Conservation (phyloP, 2,888 invertebrate species). For the Stenolophus ochropezus region DNA sequence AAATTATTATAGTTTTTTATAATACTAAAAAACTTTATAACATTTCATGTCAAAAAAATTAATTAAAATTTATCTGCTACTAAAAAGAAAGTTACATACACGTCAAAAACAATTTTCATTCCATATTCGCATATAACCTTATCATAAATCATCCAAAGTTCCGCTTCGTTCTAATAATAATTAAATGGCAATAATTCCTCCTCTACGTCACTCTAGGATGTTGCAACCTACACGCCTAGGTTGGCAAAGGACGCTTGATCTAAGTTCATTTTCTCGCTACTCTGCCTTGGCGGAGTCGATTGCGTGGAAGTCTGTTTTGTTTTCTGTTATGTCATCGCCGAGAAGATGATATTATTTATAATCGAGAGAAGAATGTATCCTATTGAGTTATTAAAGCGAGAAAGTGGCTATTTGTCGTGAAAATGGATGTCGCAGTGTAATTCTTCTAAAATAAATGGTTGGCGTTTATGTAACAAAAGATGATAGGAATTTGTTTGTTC, state of each 20-base stretch:
- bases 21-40: background rate
- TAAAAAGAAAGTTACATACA: background rate
- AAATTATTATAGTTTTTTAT: background rate
- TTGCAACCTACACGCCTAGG: background rate
- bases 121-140: background rate
- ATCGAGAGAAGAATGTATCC: constrained; percentile 10
- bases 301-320: background rate
- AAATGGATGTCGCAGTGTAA: constrained; percentile 3
- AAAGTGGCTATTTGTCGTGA: constrained; percentile 26
- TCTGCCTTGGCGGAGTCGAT: background rate
- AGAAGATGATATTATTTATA: constrained; percentile 13
- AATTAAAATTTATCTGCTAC: background rate
- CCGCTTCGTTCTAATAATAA: background rate
- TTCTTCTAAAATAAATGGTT: constrained; percentile 11
- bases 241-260: background rate
- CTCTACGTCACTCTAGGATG: background rate
- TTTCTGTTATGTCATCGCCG: background rate
- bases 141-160: background rate
- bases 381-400: constrained; percentile 23
- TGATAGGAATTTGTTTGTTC: background rate
- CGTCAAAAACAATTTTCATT: background rate
- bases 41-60: background rate
- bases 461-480: constrained; percentile 2
- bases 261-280: background rate
- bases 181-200: constrained; percentile 3